Base-by-base conservation (phyloP, 2,797 vertebrate species). In the Notolepis coatsorum region DNA sequence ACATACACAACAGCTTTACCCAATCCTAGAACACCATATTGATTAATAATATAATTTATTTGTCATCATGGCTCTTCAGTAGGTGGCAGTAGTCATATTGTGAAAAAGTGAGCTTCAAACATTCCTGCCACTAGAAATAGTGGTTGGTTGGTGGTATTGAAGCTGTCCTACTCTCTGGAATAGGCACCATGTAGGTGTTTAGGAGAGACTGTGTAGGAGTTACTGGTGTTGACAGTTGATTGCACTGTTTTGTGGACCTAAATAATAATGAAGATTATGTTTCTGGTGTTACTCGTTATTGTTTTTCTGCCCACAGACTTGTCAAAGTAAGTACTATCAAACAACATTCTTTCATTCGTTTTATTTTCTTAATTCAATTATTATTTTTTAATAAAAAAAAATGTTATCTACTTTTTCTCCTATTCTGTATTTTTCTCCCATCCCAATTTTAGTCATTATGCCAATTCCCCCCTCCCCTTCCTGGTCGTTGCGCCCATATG, bases 31-130 rank as follows among this genome's bases (percentile, higher is more conserved):
- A n/a, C n/a, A n/a, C n/a, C n/a, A n/a, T n/a, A n/a, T n/a, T n/a
- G n/a, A n/a, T n/a, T n/a, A n/a, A n/a, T n/a, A n/a, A n/a, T n/a
- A n/a, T n/a, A n/a, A n/a, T n/a, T n/a, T n/a, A n/a, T n/a, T n/a
- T n/a, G 28, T 52, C 4, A 5, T 10, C 15, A 4, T 23, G 6
- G 15, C 7, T 5, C 2, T 47, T 56, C 80, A 80, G 57, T 56
- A 69, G 82, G 42, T 69, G 82, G 77, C 77, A 84, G 79, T 6
- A 24, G 28, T 25, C 24, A 2, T 18, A 4, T 39, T 12, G 35
- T n/a, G 35, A 4, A 49, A 52, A 15, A 31, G 9, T 9, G 0
- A 17, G 9, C 6, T 0, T 0, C 31, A 18, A 20, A 23, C 38
- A 0, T 15, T 28, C 33, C 7, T 57, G 43, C 27, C 5, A 57